Evolutionary conservation across 2,888 invertebrate species (phyloP).

Genomic region (Aporophyla lueneburgensis): DNA sequence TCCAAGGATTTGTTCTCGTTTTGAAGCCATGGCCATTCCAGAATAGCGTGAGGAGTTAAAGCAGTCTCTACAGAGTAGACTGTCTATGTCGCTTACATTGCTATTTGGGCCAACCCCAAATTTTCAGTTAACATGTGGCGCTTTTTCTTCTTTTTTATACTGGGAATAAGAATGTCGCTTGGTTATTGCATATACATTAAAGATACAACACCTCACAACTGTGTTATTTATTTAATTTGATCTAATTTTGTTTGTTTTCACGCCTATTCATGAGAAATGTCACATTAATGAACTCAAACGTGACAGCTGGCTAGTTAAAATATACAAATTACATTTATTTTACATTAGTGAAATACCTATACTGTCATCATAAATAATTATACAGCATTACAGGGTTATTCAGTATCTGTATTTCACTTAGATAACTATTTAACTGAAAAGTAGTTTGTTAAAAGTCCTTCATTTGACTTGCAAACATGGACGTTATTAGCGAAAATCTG

Average conservation of each 20-base stretch:
- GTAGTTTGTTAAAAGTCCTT: background rate
- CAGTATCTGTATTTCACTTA: background rate
- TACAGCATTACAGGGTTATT: background rate
- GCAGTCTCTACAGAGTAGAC: too few relatives aligned
- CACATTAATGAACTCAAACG: background rate
- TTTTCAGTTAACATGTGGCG: background rate
- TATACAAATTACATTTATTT: slow-evolving; percentile 1
- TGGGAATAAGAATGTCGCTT: background rate
- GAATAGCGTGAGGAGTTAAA: background rate
- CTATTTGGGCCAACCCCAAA: background rate
- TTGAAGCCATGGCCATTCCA: background rate
- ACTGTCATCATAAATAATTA: background rate
- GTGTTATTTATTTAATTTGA: background rate
- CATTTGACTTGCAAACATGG: background rate
- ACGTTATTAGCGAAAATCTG: background rate
- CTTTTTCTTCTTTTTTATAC: background rate
- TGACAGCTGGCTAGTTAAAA: slow-evolving; percentile 11
- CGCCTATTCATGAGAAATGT: background rate
- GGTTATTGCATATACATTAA: background rate
- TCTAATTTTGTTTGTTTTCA: background rate
- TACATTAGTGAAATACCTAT: background rate
- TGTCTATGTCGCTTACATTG: background rate
- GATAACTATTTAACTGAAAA: background rate
- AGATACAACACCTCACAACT: background rate
- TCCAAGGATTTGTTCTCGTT: background rate